These are phyloP conservation scores for Rhinogobio ventralis DNA, from an alignment of 2,797 vertebrate genomes.

Conservation along the genomic window DNA sequence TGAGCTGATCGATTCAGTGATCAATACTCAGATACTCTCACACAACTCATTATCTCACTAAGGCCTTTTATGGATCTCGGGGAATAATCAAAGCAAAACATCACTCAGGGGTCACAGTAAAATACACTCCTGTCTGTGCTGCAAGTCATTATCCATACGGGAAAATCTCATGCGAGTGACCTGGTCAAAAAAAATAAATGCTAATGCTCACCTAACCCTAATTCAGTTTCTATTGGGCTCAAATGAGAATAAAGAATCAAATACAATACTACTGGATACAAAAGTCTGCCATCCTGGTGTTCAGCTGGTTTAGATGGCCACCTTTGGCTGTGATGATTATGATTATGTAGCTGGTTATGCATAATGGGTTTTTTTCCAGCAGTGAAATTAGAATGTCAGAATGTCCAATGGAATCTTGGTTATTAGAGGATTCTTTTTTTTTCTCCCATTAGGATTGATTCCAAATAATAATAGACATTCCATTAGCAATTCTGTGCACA, in stretches of 20 bases:
- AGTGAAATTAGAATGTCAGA: neutral
- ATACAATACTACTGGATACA: neutral
- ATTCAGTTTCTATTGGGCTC: neutral
- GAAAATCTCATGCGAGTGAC: neutral
- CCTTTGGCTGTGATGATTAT: neutral
- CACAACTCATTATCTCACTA: conserved; percentile 19
- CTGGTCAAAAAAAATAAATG: neutral
- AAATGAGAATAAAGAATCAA: neutral
- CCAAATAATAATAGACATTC: neutral
- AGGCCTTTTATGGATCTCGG: conserved; percentile 22
- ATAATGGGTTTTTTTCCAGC: neutral
- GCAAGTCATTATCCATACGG: neutral
- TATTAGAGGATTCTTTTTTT: too few species aligned
- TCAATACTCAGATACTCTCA: conserved; percentile 19
- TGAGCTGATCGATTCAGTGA: conserved; percentile 23
- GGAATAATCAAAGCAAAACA: conserved; percentile 6
- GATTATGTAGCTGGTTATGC: neutral
- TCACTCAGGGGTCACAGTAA: neutral
- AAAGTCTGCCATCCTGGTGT: neutral
- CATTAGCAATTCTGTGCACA: neutral
- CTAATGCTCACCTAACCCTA: neutral
- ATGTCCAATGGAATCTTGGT: neutral
- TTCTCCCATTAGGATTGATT: neutral
- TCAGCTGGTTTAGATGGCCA: neutral
- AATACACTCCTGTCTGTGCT: neutral